phyloP scores from a whole-genome alignment of 2,888 invertebrate species.

The Agrotis exclamationis region DNA sequence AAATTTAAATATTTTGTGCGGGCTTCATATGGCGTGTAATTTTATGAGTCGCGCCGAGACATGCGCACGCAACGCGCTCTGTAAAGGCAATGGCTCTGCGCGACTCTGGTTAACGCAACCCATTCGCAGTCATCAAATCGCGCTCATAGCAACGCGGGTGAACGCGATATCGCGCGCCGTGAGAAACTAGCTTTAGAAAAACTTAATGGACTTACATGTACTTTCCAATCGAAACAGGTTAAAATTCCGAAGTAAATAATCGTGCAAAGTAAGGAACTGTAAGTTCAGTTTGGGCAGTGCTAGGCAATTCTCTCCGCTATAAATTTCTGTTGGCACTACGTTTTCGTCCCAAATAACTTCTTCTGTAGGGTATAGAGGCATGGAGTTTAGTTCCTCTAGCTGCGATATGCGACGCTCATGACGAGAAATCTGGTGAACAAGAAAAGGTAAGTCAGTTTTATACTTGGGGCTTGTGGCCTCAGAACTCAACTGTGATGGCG shows the following conservation, averaged over 20 bases:
- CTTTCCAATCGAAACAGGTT: constrained; percentile 99
- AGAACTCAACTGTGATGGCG: too few species aligned
- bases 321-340: constrained; percentile 99
- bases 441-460: background rate
- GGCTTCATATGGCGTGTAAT: too few species aligned
- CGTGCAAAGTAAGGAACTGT: constrained; percentile 99
- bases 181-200: background rate
- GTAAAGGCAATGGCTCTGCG: too few species aligned
- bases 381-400: constrained; percentile 98
- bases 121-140: too few species aligned
- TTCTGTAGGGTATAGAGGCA: constrained; percentile 99
- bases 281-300: constrained; percentile 99
- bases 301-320: constrained; percentile 98
- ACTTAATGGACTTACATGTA: constrained; percentile 94
- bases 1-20: too few species aligned
- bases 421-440: constrained; percentile 92
- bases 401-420: constrained; percentile 98
- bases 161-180: background rate
- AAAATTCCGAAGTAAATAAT: constrained; percentile 99
- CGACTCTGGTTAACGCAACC: too few species aligned
- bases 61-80: too few species aligned
- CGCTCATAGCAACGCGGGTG: too few species aligned
- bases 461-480: too few species aligned
- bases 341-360: constrained; percentile 99
- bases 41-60: too few species aligned